Evolutionary conservation across 1,140 invertebrate species (phyloP), one percentile per base, ranked within the genome.

Genomic region (Drosophila albomicans): DNA sequence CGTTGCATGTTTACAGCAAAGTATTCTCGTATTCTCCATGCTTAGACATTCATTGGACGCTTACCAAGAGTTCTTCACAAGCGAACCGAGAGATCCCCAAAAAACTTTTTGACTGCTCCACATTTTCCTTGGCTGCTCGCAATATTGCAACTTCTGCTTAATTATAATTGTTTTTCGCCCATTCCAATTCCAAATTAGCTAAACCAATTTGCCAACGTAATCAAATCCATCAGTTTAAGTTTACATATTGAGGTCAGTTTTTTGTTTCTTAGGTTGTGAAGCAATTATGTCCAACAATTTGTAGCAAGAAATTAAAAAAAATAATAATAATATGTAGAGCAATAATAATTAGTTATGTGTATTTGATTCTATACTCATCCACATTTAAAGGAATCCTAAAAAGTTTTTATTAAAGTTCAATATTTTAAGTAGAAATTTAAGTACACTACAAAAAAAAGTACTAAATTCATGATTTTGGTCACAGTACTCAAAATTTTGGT

Each of bases 1-100:
- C 56, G 32, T 46, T 35, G 20, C 67, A 69, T 58, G 48, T 69
- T 69, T 69, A 35, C 43, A 49, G 28, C 43, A 58, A 57, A 41
- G 43, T 67, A 48, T 25, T 43, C 20, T 25, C 15, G 38, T 25
- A 7, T 15, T 38, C 43, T 66, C 30, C 54, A 45, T 46, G 38
- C 11, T 54, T 58, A 43, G 35, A 7, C 45, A 25, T 51, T 63
- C 30, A 63, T 63, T 63, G 46, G 46, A 38, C 41, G 48, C 48
- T 25, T 41, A 52, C 48, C 32, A 64, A 64, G 32, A 58, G 20
- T 5, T 45, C n/a, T 8, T 5, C 30, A 35, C 5, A 11, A 13
- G 8, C 7, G 8, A 25, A 11, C 51, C 3, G 28, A 54, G 5
- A 8, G 52, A 62, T 41, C n/a, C 30, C 41, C 20, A 25, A 25